phyloP scores from a whole-genome alignment of 2,888 invertebrate species.

The Drosophila eohydei region DNA sequence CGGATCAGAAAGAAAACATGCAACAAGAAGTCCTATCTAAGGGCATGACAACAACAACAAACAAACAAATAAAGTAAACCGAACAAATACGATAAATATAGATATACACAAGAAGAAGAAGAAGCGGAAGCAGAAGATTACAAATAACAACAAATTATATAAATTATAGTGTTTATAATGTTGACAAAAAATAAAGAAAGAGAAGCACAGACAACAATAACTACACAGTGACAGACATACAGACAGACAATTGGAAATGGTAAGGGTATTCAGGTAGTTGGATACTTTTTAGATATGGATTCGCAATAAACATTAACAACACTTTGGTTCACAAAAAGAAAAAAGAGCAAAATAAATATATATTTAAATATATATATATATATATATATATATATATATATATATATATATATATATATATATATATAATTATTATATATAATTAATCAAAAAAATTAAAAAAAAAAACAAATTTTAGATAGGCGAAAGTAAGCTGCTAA shows the following conservation, averaged over 20 bases:
- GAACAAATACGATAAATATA: slow-evolving; percentile 47
- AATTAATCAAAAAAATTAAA: slow-evolving; percentile 54
- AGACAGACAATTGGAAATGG: slow-evolving; percentile 12
- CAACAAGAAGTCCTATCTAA: slow-evolving; percentile 26
- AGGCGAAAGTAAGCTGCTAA: slow-evolving; percentile 67
- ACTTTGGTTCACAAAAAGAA: slow-evolving; percentile 31
- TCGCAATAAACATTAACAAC: slow-evolving; percentile 31
- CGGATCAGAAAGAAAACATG: slow-evolving; percentile 62
- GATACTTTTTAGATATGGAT: slow-evolving; percentile 26
- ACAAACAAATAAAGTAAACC: slow-evolving; percentile 24
- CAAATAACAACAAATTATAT: slow-evolving; percentile 42
- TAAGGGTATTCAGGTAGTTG: not conserved
- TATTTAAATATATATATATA: slow-evolving; percentile 38
- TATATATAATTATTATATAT: slow-evolving; percentile 64
- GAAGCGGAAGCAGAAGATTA: not conserved
- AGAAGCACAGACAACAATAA: slow-evolving; percentile 3
- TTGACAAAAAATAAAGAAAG: slow-evolving; percentile 29
- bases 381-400: slow-evolving; percentile 46
- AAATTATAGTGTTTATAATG: slow-evolving; percentile 45
- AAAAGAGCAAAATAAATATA: slow-evolving; percentile 26
- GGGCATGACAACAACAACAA: slow-evolving; percentile 29
- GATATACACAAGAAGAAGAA: slow-evolving; percentile 35
- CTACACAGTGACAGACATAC: slow-evolving; percentile 4
- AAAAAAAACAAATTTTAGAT: slow-evolving; percentile 67
- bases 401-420: slow-evolving; percentile 40